Base-by-base conservation (phyloP, 2,888 invertebrate species). In the Minunthozetes semirufus region DNA sequence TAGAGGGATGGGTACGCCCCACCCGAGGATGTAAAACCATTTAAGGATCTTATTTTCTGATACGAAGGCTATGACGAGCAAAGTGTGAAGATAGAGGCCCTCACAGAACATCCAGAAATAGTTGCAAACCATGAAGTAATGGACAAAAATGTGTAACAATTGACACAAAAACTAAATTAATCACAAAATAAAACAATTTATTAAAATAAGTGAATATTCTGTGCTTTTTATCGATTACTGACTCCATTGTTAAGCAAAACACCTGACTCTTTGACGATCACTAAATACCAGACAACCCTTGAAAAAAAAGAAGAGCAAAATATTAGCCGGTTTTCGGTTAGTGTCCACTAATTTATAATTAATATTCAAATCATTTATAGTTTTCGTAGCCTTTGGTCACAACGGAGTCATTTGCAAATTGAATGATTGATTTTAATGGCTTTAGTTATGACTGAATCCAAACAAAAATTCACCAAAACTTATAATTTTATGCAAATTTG, bases 101-200 rank as follows among this genome's bases (percentile, higher is more conserved):
- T 94, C 94, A 85, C 93, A 93, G 81, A 96, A 87, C 94, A 95
- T 96, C 96, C 96, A 96, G 79, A 93, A 90, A 85, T 95, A 96
- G 85, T 92, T 95, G 80, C 92, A 92, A 76, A 94, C 87, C 79
- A 95, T 87, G 81, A 92, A 93, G 84, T 93, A 94, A 84, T 93
- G 92, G 72, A 93, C 87, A 70, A 90, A 83, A 42, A 92, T 88
- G 85, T 94, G 91, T 68, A 95, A 86, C 73, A 87, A 85, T 79
- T 91, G 89, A 83, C 96, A 96, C 86, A 89, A 89, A 17, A 87
- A 83, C 88, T 94, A 80, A 15, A n/a, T n/a, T 11, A 17, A 70
- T 27, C n/a, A n/a, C n/a, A n/a, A n/a, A n/a, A n/a, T 25, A 11
- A 72, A 25, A 22, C 22, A 42, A 8, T 42, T 9, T 42, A 42